Conservation (phyloP, 2,797 vertebrate genomes). For the Liasis olivaceus region DNA sequence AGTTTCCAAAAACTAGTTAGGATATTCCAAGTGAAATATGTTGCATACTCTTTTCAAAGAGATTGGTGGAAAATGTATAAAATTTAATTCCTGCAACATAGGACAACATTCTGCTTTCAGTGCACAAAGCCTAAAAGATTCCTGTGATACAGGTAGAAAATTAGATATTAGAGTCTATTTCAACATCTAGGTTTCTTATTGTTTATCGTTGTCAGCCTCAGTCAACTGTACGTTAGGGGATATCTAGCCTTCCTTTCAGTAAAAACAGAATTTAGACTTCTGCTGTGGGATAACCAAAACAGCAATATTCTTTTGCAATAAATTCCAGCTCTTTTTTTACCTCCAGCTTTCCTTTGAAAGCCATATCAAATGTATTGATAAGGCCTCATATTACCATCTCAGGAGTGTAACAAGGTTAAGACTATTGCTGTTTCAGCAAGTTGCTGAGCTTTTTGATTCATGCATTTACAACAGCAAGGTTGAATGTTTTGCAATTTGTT, state of each 20-base stretch:
- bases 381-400: slow-evolving; percentile 71
- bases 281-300: slow-evolving; percentile 58
- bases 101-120: neutral
- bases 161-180: slow-evolving; percentile 50
- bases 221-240: slow-evolving; percentile 34
- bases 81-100: slow-evolving; percentile 20
- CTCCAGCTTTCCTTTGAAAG: slow-evolving; percentile 67
- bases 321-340: slow-evolving; percentile 73
- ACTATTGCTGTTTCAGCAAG: slow-evolving; percentile 76
- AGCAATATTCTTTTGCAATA: slow-evolving; percentile 45
- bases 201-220: slow-evolving; percentile 28
- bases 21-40: slow-evolving; percentile 18
- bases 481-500: slow-evolving; percentile 74
- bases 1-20: slow-evolving; percentile 19
- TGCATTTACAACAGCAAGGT: slow-evolving; percentile 71
- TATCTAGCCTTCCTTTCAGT: slow-evolving; percentile 52
- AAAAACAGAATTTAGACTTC: slow-evolving; percentile 64
- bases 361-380: slow-evolving; percentile 71
- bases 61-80: slow-evolving; percentile 14
- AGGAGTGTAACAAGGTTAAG: slow-evolving; percentile 75
- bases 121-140: slow-evolving; percentile 38
- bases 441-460: slow-evolving; percentile 73
- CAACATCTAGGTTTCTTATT: slow-evolving; percentile 42
- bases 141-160: slow-evolving; percentile 55
- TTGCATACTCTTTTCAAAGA: slow-evolving; percentile 6